Percentiles rank a stretch among this genome's conserved stretches.
Conservation (phyloP, 2,113 vertebrate species). For the Scomber scombrus region DNA sequence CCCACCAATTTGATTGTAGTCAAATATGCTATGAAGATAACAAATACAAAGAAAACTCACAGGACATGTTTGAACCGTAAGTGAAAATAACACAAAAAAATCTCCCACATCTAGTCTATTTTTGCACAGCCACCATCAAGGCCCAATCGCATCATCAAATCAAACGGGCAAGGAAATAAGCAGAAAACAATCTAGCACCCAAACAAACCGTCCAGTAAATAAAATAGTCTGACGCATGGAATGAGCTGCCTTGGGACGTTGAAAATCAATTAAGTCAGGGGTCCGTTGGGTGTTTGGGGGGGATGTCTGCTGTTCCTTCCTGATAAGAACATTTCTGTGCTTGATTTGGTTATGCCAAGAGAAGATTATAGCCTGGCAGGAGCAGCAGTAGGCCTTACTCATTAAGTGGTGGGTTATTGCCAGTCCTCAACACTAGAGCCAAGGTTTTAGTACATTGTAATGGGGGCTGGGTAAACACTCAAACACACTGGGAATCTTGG, state of each 20-base stretch:
- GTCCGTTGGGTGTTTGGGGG: conserved; percentile 67
- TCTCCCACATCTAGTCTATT: conserved; percentile 21
- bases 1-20: conserved; percentile 4
- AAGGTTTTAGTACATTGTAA: conserved; percentile 77
- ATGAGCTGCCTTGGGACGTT: conserved; percentile 68
- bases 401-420: conserved; percentile 81
- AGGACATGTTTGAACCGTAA: background rate
- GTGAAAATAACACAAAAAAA: conserved; percentile 7
- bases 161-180: conserved; percentile 32
- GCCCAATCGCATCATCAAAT: conserved; percentile 60
- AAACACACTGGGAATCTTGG: conserved; percentile 55
- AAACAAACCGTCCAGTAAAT: conserved; percentile 71
- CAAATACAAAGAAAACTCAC: conserved; percentile 10
- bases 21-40: background rate
- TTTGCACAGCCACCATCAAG: conserved; percentile 30
- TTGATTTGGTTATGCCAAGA: conserved; percentile 81
- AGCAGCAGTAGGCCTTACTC: conserved; percentile 76
- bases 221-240: conserved; percentile 65
- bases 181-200: conserved; percentile 51
- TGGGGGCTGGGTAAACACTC: conserved; percentile 66
- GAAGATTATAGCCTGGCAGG: conserved; percentile 82
- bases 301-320: conserved; percentile 75
- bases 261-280: conserved; percentile 78
- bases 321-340: conserved; percentile 83
- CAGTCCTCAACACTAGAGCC: conserved; percentile 78